Evolutionary conservation across 2,888 invertebrate species (phyloP), one percentile per base, ranked within the genome.

Genomic region (Drosophila putrida): DNA sequence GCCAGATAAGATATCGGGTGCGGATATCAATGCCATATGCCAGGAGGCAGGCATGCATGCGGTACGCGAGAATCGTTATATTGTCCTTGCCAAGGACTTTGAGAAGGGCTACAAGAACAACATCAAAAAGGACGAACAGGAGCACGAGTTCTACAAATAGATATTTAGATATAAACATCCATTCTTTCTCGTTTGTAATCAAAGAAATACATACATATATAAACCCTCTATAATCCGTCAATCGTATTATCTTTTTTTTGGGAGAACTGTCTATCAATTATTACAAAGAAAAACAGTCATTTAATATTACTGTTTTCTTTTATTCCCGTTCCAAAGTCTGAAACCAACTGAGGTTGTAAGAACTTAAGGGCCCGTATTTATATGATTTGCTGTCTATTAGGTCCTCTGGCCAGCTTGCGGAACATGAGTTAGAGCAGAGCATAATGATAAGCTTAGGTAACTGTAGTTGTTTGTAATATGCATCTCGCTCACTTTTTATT

Each of bases 31-130:
- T 93, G 99, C 99, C 57, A 99, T 99, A 90, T 99, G 99, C 92
- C 99, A 99, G 93, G 99, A 99, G 94, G 99, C 99, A 69, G 99
- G 99, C 80, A 99, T 99, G 99, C 99, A 99, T 92, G 99, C 99
- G 4, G 99, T 99, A 0, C 94, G 99, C 64, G 99, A 99, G 93
- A 99, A 99, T 94, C 96, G 99, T 88, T 94, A 99, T 93, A 98
- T 99, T 81, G 99, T 99, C 4, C 94, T 99, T 60, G 97, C 98
- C 6, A 99, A 99, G 93, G 99, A 99, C 93, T 99, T 99, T 90
- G 99, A 99, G 92, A 99, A 99, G 92, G 99, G 99, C 38, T 99
- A 99, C 94, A 99, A 99, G 92, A 99, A 99, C 91, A 99, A 99
- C 91, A 98, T 98, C 91, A 99, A 99, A 94, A 99, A 99, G 92